These are phyloP conservation scores for Lophius americanus DNA, from an alignment of 2,797 vertebrate genomes.

Conservation along the genomic window DNA sequence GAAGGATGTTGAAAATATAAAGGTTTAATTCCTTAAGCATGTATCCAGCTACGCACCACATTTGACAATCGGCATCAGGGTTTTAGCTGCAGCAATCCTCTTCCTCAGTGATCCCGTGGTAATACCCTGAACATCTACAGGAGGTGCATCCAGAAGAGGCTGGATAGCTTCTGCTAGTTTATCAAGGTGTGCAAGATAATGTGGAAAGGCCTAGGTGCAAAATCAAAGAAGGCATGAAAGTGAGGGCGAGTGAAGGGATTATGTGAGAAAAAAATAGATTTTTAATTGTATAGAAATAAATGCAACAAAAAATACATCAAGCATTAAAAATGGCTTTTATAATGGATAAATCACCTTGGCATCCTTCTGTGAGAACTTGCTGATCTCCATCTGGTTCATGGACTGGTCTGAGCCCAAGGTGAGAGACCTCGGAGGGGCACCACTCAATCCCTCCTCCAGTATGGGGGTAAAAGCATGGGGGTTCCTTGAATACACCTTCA, in stretches of 20 bases:
- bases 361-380: conserved; percentile 91
- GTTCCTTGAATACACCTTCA: conserved; percentile 88
- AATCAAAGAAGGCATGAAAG: conserved; percentile 14
- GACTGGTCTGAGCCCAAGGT: conserved; percentile 85
- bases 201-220: conserved; percentile 83
- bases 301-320: neutral
- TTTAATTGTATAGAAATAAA: neutral
- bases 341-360: conserved; percentile 84
- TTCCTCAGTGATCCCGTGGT: conserved; percentile 79
- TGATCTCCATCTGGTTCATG: conserved; percentile 88
- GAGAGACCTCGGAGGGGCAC: conserved; percentile 85
- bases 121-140: conserved; percentile 83
- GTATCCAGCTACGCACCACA: conserved; percentile 80
- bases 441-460: conserved; percentile 83
- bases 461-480: conserved; percentile 93
- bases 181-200: conserved; percentile 85
- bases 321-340: neutral
- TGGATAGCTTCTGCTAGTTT: conserved; percentile 86
- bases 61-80: conserved; percentile 82
- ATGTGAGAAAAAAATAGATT: neutral
- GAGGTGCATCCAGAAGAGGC: conserved; percentile 88
- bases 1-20: neutral
- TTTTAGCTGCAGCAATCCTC: conserved; percentile 78
- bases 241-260: neutral
- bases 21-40: neutral